A percentile compares a stretch with the other conserved stretches of the same genome.
Evolutionary conservation across 2,797 vertebrate species (phyloP).

Genomic region (Pantherophis vulpinus): DNA sequence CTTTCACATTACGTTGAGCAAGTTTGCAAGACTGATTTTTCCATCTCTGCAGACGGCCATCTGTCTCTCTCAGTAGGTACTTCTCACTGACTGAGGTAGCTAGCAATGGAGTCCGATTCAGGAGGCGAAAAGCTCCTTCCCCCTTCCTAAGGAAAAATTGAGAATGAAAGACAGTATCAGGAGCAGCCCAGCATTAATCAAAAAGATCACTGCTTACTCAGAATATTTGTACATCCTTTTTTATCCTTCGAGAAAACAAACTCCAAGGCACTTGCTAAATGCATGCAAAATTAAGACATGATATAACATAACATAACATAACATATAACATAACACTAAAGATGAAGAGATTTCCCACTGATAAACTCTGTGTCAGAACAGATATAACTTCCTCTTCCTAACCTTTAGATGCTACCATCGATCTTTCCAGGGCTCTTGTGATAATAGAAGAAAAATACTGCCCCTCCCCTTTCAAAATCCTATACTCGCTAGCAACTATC

Average conservation of each 20-base stretch:
- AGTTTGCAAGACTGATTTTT: slow-evolving; percentile 20
- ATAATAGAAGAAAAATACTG: background rate
- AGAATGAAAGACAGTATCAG: background rate
- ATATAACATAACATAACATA: too few relatives aligned
- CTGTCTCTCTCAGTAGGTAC: slow-evolving; percentile 86
- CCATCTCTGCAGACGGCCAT: slow-evolving; percentile 78
- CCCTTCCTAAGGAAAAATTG: slow-evolving; percentile 75
- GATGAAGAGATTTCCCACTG: background rate
- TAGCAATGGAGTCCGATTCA: slow-evolving; percentile 69
- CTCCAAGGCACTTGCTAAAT: background rate
- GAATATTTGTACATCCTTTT: background rate
- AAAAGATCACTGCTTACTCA: too few relatives aligned
- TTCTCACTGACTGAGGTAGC: slow-evolving; percentile 71
- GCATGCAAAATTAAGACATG: background rate
- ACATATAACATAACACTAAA: too few relatives aligned
- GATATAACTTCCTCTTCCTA: background rate
- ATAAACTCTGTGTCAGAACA: background rate
- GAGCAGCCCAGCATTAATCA: background rate
- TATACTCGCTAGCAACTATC: background rate
- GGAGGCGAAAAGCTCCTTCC: slow-evolving; percentile 83
- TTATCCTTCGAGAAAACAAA: background rate
- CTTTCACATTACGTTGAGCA: slow-evolving; percentile 1
- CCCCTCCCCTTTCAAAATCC: background rate
- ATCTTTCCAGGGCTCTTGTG: background rate
- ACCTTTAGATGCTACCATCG: background rate